A percentile compares a stretch with the other conserved stretches of the same genome.
Conservation (phyloP, 2,888 invertebrate species). For the Catonia carolina region DNA sequence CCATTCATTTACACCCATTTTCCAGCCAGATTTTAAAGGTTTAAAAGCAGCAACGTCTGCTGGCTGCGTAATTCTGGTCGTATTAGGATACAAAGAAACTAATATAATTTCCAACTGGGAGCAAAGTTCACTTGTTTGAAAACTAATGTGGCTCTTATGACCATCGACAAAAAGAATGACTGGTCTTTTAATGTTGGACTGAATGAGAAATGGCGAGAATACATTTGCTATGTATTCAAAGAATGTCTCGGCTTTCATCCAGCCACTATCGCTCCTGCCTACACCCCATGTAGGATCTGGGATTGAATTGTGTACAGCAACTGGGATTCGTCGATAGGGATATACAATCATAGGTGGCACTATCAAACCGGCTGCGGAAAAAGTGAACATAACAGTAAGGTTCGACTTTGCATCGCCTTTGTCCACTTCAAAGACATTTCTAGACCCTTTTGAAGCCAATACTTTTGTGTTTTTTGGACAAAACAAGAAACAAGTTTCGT, state of each 20-base stretch:
- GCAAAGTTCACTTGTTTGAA: conserved; percentile 24
- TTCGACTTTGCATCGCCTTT: conserved; percentile 38
- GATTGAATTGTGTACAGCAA: conserved; percentile 29
- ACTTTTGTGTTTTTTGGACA: conserved; percentile 38
- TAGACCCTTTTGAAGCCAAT: conserved; percentile 26
- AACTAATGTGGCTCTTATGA: conserved; percentile 24
- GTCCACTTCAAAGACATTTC: conserved; percentile 41
- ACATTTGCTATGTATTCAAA: conserved; percentile 40
- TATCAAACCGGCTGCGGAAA: conserved; percentile 38
- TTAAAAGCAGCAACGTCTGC: too few species aligned
- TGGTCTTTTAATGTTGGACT: conserved; percentile 34
- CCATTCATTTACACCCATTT: too few species aligned
- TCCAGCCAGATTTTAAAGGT: too few species aligned
- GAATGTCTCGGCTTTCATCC: conserved; percentile 42
- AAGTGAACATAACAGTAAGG: conserved; percentile 42
- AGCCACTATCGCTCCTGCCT: conserved; percentile 40
- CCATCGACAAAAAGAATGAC: conserved; percentile 41
- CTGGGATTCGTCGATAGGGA: too few species aligned
- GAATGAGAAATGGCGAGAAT: conserved; percentile 36
- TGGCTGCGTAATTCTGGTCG: too few species aligned
- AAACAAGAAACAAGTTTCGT: conserved; percentile 39
- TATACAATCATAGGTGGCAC: conserved; percentile 41
- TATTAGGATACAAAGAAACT: too few species aligned
- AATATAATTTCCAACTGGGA: too few species aligned
- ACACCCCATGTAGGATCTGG: conserved; percentile 41